Conservation (phyloP, 2,113 vertebrate genomes). For the Campylorhamphus procurvoides region DNA sequence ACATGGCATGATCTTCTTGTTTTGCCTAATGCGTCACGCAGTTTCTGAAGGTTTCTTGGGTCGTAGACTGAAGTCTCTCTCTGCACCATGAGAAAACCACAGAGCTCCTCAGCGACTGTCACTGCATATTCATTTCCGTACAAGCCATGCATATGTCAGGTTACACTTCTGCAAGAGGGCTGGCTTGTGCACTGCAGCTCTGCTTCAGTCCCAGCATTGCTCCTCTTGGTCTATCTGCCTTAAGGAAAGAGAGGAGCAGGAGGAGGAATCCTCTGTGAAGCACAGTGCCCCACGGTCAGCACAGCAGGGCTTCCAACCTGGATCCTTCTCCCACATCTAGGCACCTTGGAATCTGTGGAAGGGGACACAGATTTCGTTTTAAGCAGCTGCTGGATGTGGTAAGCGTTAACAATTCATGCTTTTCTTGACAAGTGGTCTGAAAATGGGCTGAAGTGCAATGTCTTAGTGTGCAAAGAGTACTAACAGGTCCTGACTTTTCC, state of each 20-base stretch:
- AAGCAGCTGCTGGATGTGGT: background rate
- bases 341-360: rapidly evolving
- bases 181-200: background rate
- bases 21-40: background rate
- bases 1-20: background rate
- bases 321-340: background rate
- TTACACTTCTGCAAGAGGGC: background rate
- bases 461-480: background rate
- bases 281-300: background rate
- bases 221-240: background rate
- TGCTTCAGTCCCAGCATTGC: background rate
- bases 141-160: background rate
- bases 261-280: background rate
- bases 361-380: background rate
- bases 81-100: background rate
- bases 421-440: background rate
- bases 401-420: background rate
- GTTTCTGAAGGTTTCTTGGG: background rate
- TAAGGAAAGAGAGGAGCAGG: background rate
- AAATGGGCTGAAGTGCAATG: background rate
- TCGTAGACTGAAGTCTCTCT: background rate
- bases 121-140: background rate
- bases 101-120: background rate
- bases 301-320: background rate
- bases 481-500: background rate